These are phyloP conservation scores for Trypoxylus dichotomus DNA, from an alignment of 1,140 invertebrate species.

Conservation along the genomic window DNA sequence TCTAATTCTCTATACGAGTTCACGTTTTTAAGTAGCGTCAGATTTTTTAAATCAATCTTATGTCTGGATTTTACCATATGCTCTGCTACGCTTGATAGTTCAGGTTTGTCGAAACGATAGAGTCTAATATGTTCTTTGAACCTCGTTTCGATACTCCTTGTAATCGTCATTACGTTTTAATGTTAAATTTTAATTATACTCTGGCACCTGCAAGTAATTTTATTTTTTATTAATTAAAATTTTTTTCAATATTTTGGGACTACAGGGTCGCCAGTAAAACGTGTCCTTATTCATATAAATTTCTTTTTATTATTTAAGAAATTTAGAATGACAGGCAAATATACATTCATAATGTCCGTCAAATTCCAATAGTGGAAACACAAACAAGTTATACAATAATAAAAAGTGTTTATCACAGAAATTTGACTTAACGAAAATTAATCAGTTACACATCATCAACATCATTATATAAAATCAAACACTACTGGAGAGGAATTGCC, in stretches of 20 bases:
- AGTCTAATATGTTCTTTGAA: no score
- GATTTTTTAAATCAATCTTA: no score
- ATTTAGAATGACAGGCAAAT: not conserved
- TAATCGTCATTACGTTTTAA: no score
- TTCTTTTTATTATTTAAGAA: not conserved
- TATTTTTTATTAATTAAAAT: no score
- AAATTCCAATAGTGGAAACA: slow-evolving; percentile 40
- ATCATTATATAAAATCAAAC: not conserved
- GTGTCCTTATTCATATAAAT: not conserved
- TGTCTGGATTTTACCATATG: no score
- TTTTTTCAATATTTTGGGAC: not conserved
- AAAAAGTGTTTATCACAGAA: slow-evolving; percentile 42
- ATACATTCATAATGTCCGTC: slow-evolving; percentile 33
- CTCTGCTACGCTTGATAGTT: no score
- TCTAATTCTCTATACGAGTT: no score
- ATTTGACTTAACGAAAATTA: slow-evolving; percentile 42
- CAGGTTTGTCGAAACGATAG: no score
- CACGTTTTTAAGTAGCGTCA: no score
- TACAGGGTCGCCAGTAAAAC: not conserved
- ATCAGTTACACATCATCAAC: slow-evolving; percentile 26
- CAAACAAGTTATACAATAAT: slow-evolving; percentile 33
- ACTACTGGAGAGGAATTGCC: not conserved
- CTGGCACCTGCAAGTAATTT: no score
- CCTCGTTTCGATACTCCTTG: no score
- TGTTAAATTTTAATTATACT: no score